These are phyloP conservation scores for Pyrgilauda ruficollis DNA, from an alignment of 2,113 vertebrate genomes.

Conservation along the genomic window DNA sequence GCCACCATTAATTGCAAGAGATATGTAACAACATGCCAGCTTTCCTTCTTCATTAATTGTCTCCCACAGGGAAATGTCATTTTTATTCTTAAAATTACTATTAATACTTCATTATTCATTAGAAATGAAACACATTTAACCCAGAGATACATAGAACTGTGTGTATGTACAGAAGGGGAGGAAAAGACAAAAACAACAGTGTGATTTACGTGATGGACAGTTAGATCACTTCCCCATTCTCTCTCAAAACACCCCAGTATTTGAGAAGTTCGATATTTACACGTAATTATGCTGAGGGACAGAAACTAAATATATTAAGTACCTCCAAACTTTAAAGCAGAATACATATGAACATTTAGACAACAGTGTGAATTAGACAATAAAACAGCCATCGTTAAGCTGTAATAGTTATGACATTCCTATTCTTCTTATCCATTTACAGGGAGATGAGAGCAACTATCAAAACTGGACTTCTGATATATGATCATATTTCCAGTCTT, in stretches of 20 bases:
- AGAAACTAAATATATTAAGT: background rate
- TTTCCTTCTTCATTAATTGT: background rate
- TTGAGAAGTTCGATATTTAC: background rate
- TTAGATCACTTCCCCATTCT: background rate
- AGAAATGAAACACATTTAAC: background rate
- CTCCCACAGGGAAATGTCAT: background rate
- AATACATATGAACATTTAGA: background rate
- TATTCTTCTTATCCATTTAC: background rate
- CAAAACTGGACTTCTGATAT: background rate
- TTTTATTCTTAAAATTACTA: background rate
- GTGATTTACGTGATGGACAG: background rate
- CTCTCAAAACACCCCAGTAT: background rate
- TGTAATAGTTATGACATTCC: background rate
- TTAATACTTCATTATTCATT: background rate
- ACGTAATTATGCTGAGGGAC: background rate
- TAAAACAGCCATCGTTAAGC: background rate
- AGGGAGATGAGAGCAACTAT: background rate
- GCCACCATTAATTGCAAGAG: background rate
- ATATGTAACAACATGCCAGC: background rate
- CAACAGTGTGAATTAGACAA: background rate
- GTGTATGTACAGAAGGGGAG: background rate
- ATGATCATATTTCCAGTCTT: background rate
- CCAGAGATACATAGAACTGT: background rate
- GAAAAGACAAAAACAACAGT: constrained; percentile 8
- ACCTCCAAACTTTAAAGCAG: background rate